Conservation (phyloP, 2,888 invertebrate genomes). For the Megastigmus dorsalis region DNA sequence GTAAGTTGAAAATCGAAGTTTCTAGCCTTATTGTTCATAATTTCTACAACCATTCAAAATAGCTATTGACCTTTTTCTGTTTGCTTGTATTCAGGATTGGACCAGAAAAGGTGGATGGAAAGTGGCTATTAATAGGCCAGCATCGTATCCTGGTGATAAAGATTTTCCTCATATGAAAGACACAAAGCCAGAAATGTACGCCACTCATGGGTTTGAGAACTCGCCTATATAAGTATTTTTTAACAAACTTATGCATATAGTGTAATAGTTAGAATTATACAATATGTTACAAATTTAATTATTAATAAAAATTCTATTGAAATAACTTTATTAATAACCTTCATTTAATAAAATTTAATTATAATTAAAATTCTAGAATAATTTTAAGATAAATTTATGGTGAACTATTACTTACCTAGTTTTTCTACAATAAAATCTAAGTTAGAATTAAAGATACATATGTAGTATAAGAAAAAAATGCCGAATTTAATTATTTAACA, state of each 20-base stretch:
- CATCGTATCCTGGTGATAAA: constrained; percentile 82
- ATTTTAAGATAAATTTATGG: no score
- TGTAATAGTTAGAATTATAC: constrained; percentile 38
- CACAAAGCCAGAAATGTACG: constrained; percentile 81
- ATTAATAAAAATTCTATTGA: background rate
- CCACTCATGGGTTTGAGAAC: constrained; percentile 82
- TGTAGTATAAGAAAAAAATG: no score
- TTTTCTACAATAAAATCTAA: no score
- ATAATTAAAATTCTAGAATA: no score
- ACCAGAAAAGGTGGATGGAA: constrained; percentile 85
- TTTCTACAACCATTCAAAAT: no score
- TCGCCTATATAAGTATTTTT: constrained; percentile 75
- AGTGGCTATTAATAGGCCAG: constrained; percentile 77
- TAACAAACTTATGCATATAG: constrained; percentile 25
- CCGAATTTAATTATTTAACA: no score
- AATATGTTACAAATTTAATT: constrained; percentile 31
- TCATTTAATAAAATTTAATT: no score
- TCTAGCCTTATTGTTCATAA: no score
- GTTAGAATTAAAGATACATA: no score
- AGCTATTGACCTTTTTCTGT: no score
- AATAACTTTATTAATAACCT: background rate
- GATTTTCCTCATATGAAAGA: constrained; percentile 81
- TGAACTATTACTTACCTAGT: no score
- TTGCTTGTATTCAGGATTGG: constrained; percentile 88
- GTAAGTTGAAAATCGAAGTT: constrained; percentile 81